Percentiles rank a stretch among this genome's conserved stretches.
phyloP scores from a whole-genome alignment of 2,113 vertebrate species.

The Condylura cristata region DNA sequence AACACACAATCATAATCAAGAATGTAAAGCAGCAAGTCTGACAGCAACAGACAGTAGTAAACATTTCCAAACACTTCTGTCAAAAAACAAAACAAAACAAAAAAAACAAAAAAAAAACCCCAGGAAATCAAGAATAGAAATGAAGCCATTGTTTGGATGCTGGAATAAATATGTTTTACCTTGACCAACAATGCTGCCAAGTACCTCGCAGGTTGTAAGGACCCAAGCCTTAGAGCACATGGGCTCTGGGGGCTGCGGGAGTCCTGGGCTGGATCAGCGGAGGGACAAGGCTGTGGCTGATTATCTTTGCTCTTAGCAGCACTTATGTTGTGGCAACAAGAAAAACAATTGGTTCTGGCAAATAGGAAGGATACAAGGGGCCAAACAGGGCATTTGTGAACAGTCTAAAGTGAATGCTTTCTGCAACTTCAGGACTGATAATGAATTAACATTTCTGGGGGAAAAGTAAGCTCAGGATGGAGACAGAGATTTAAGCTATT shows the following conservation, averaged over 20 bases:
- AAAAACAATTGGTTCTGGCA: slow-evolving; percentile 74
- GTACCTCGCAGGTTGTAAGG: not conserved
- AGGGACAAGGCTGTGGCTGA: not conserved
- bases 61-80: slow-evolving; percentile 41
- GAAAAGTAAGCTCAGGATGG: not conserved
- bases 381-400: slow-evolving; percentile 74
- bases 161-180: slow-evolving; percentile 74
- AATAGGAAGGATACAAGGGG: slow-evolving; percentile 49
- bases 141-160: slow-evolving; percentile 49
- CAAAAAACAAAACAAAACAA: too few relatives aligned
- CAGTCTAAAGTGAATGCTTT: slow-evolving; percentile 53
- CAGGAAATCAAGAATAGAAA: slow-evolving; percentile 71
- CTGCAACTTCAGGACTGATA: slow-evolving; percentile 64
- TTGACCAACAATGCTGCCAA: slow-evolving; percentile 60
- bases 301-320: slow-evolving; percentile 78
- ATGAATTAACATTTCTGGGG: slow-evolving; percentile 53
- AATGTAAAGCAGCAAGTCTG: not conserved
- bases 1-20: not conserved
- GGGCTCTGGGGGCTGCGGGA: slow-evolving; percentile 62
- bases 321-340: slow-evolving; percentile 78
- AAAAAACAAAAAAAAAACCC: too few relatives aligned
- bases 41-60: not conserved
- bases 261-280: slow-evolving; percentile 52
- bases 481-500: not conserved
- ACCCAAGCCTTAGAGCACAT: slow-evolving; percentile 62